These are phyloP conservation scores for Amphiprion ocellaris DNA, from an alignment of 2,113 vertebrate species.

Conservation along the genomic window DNA sequence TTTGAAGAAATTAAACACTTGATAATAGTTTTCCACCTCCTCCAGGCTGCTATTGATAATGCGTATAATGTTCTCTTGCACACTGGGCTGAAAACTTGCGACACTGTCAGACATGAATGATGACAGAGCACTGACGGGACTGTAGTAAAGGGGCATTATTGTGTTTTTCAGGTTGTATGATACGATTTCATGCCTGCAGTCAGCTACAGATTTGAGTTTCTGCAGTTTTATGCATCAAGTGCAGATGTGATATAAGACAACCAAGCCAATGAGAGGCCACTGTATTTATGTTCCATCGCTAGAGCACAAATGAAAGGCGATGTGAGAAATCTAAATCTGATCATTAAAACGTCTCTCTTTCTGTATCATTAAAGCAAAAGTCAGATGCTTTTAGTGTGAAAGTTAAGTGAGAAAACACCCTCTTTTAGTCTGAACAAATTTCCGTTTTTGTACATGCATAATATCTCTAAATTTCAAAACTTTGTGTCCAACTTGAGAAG, in stretches of 20 bases:
- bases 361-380: no score
- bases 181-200: conserved; percentile 10
- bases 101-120: background rate
- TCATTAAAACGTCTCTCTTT: no score
- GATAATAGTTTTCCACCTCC: conserved; percentile 8
- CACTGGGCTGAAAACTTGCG: background rate
- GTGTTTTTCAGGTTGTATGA: background rate
- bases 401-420: no score
- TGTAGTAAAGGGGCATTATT: background rate
- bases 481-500: no score
- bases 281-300: no score
- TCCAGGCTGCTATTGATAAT: conserved; percentile 27
- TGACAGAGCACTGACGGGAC: background rate
- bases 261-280: background rate
- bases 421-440: no score
- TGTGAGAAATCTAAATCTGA: no score
- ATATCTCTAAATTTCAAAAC: no score
- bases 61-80: background rate
- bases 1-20: background rate
- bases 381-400: no score
- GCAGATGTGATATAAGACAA: background rate
- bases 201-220: background rate
- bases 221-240: background rate
- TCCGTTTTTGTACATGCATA: no score
- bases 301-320: no score